Percentiles rank a stretch among this genome's conserved stretches.
phyloP scores from a whole-genome alignment of 2,797 vertebrate species.

The Sebastes nivosus region DNA sequence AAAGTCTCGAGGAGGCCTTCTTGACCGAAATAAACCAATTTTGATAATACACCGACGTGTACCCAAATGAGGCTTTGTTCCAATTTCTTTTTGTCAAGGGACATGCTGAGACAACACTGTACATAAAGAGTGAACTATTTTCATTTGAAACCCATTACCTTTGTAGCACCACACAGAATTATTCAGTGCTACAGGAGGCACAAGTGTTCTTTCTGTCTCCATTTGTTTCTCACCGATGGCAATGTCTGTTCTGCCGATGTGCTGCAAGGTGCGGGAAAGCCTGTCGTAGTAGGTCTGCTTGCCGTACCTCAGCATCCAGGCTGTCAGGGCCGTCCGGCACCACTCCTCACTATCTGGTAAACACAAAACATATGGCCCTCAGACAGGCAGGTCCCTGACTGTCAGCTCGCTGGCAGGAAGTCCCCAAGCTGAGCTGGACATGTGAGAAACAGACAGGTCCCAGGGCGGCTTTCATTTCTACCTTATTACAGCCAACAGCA shows the following conservation, averaged over 20 bases:
- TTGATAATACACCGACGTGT: constrained; percentile 49
- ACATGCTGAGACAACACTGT: constrained; percentile 48
- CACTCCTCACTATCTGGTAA: constrained; percentile 60
- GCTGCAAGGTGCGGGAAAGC: constrained; percentile 81
- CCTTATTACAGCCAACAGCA: neutral
- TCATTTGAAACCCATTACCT: constrained; percentile 29
- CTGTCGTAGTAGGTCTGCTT: constrained; percentile 83
- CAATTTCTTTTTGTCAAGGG: constrained; percentile 61
- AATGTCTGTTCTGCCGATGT: constrained; percentile 85
- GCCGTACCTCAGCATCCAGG: constrained; percentile 80
- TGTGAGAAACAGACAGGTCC: constrained; percentile 30
- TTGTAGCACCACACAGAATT: neutral
- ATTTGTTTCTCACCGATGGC: constrained; percentile 77
- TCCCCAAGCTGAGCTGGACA: constrained; percentile 25
- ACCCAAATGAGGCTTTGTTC: constrained; percentile 67
- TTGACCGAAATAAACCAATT: constrained; percentile 64
- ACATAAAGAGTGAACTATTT: constrained; percentile 37
- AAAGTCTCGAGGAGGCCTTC: constrained; percentile 48
- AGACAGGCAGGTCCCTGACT: constrained; percentile 45
- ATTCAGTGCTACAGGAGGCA: neutral
- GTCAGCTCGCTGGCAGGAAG: constrained; percentile 20
- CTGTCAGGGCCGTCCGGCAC: constrained; percentile 78
- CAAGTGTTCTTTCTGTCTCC: neutral
- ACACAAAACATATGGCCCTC: constrained; percentile 58
- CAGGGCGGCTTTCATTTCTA: neutral